Base-by-base conservation (phyloP, 2,888 invertebrate species). In the Ochropacha duplaris region DNA sequence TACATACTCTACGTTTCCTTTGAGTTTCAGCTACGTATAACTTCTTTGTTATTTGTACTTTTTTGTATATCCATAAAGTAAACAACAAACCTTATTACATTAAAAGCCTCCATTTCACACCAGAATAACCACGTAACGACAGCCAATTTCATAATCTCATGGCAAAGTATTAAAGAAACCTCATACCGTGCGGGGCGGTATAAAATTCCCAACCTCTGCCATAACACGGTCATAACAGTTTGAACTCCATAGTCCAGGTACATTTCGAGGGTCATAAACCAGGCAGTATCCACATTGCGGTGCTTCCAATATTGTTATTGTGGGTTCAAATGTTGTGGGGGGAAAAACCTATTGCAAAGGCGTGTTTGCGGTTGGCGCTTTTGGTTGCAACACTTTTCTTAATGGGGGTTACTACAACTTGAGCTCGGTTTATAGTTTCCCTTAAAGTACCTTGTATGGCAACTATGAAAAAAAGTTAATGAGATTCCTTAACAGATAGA, bases 241-340 rank as follows among this genome's bases (percentile, higher is more conserved):
- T 22, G 24, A 56, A 50, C 60, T 56, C 54, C 22, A 31, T 52
- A 52, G 52, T 19, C 44, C 58, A 58, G 57, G 57, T 57, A 60
- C 49, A 55, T 58, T 61, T 65, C 49, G 54, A 59, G 65, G 36
- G 54, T 55, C 59, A 68, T 71, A 76, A 68, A 68, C 62, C 65
- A 68, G 56, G 52, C 31, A 50, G 57, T 69, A 67, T 65, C 58
- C 57, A 39, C 60, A 44, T 50, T 57, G 55, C 28, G 55, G 61
- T 22, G 54, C 49, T 62, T 59, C 57, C 66, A 62, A 72, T 72
- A 71, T 65, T 69, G 66, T 69, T 69, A 73, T 63, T 61, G 58
- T 51, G 44, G 36, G 55, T 61, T 64, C 66, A 74, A 74, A 76
- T 74, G 72, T 74, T 58, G 58, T 63, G 58, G 61, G 57, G 57